Base-by-base conservation (phyloP, 2,113 vertebrate species). In the Perca flavescens region DNA sequence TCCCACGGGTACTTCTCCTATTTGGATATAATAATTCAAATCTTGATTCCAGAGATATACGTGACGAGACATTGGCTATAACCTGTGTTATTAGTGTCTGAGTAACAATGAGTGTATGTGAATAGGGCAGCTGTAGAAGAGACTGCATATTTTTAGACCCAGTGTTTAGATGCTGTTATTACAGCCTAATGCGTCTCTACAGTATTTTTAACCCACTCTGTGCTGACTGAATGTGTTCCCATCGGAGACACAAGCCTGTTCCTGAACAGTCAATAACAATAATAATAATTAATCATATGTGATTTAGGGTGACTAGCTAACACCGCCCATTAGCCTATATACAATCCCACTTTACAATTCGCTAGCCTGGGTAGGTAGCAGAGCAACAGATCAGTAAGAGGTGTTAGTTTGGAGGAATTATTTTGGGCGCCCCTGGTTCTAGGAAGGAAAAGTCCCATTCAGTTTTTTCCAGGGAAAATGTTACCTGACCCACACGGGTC, bases 141-240 rank as follows among this genome's bases (percentile, higher is more conserved):
- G 49, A 64, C 71, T 43, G 19, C 31, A 54, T 74, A 79, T 80
- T 75, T 80, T 77, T 58, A 65, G 74, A 66, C 52, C 61, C 36
- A 19, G 76, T 75, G 71, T 63, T 64, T 58, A 58, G 34, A 43
- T 34, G 71, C 58, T 65, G 60, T 71, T 52, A 65, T 66, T 65
- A 77, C 60, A 80, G 58, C 58, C 60, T 65, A 46, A 76, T 76
- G 64, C 16, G 19, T 74, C 36, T 62, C 17, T 28, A 43, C 50
- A 62, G 58, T 84, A 75, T 80, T 85, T 83, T 64, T 70, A 75
- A 68, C 82, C 61, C 47, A 16, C 19, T 34, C 54, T 73, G 74
- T 78, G 60, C 74, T 56, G 7, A 40, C 36, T 40, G 6, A 40
- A 40, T 40, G 36, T 40, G 7, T 40, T 40, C 6, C 36, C 36